phyloP scores from a whole-genome alignment of 2,797 vertebrate genomes.

The Anableps anableps region DNA sequence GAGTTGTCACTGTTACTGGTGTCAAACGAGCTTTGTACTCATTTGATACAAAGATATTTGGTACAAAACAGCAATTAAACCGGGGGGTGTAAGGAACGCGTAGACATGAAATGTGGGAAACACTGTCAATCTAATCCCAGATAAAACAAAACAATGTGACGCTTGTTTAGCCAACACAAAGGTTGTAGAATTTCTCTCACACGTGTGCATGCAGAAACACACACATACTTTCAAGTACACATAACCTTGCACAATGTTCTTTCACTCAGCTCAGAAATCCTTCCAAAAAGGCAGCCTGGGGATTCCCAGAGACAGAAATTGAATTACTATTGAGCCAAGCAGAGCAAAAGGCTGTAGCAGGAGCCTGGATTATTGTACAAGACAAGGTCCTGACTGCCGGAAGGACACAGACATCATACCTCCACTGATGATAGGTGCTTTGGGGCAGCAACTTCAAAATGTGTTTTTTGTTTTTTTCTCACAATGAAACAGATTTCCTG shows the following conservation, averaged over 20 bases:
- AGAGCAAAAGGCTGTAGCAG: slow-evolving; percentile 62
- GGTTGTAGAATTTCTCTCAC: slow-evolving; percentile 21
- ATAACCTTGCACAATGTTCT: slow-evolving; percentile 50
- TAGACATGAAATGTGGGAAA: slow-evolving; percentile 51
- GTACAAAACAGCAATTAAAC: slow-evolving; percentile 59
- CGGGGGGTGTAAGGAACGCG: slow-evolving; percentile 23
- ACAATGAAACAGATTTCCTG: background rate
- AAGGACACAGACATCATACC: slow-evolving; percentile 52
- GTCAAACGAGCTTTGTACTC: slow-evolving; percentile 46
- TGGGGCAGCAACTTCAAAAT: slow-evolving; percentile 2
- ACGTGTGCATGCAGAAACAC: slow-evolving; percentile 1
- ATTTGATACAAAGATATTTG: slow-evolving; percentile 23
- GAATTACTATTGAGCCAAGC: slow-evolving; percentile 78
- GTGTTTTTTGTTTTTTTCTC: background rate
- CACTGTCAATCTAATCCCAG: slow-evolving; percentile 22
- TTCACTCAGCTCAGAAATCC: slow-evolving; percentile 68
- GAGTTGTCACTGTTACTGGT: slow-evolving; percentile 57
- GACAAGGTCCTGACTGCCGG: slow-evolving; percentile 50
- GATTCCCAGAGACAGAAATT: slow-evolving; percentile 76
- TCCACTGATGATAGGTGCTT: slow-evolving; percentile 33
- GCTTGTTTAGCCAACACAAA: slow-evolving; percentile 36
- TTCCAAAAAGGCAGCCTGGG: slow-evolving; percentile 74
- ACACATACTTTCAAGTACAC: slow-evolving; percentile 31
- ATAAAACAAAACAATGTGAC: slow-evolving; percentile 33
- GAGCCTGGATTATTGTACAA: slow-evolving; percentile 66